Conservation (phyloP, 2,113 vertebrate species). For the Chionis minor region DNA sequence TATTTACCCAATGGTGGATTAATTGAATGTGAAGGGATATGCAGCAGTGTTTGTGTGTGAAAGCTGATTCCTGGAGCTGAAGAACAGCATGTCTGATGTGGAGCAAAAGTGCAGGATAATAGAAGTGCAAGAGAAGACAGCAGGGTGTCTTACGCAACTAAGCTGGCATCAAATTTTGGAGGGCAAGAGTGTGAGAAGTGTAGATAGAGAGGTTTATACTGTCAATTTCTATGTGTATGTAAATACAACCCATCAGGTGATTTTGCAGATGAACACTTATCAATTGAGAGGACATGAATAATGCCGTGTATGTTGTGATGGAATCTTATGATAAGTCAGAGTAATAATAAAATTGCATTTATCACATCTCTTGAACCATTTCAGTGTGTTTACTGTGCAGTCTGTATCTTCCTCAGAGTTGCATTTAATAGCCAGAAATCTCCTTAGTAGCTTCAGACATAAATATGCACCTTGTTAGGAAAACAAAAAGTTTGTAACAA, state of each 20-base stretch:
- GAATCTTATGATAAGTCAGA: neutral
- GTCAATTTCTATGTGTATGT: neutral
- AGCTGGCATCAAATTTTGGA: neutral
- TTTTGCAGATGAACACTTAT: neutral
- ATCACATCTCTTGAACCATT: neutral
- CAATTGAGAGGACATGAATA: neutral
- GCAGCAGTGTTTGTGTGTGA: neutral
- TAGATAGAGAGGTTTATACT: neutral
- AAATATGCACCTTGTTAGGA: neutral
- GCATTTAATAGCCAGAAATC: neutral
- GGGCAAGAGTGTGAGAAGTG: neutral
- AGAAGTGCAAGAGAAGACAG: neutral
- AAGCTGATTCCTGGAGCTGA: neutral
- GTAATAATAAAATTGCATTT: neutral
- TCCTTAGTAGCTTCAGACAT: neutral
- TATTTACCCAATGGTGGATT: accelerated
- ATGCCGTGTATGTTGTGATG: accelerated
- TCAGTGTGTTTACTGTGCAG: neutral
- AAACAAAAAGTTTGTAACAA: neutral
- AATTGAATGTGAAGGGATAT: neutral
- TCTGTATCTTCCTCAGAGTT: neutral
- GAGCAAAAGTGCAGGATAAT: neutral
- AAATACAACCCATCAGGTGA: neutral
- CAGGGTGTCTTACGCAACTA: neutral
- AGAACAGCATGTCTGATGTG: neutral